Conservation (phyloP, 2,888 invertebrate species). For the Cryptocephalus primarius region DNA sequence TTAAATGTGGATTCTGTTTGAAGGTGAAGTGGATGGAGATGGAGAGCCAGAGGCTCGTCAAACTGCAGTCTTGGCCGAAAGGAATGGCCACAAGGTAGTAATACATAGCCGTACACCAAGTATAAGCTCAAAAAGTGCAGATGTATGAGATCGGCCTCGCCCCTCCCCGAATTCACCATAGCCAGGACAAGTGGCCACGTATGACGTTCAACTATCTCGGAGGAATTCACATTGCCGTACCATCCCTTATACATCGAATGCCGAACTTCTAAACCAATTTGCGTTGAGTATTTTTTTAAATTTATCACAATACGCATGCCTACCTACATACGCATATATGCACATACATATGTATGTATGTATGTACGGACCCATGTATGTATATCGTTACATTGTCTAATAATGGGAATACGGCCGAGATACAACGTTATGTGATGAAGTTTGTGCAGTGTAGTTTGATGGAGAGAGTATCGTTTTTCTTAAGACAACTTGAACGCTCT, state of each 20-base stretch:
- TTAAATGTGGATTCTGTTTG: no score
- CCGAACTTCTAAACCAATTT: constrained; percentile 12
- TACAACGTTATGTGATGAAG: constrained; percentile 27
- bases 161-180: constrained; percentile 48
- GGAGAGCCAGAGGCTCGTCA: constrained; percentile 42
- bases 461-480: constrained; percentile 35
- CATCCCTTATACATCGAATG: constrained; percentile 17
- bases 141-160: constrained; percentile 73
- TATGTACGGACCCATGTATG: background rate
- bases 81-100: constrained; percentile 84
- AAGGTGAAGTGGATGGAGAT: constrained; percentile 35
- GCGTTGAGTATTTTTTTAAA: constrained; percentile 7
- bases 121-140: constrained; percentile 70
- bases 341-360: no score
- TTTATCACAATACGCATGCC: background rate
- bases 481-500: constrained; percentile 26
- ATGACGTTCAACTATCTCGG: constrained; percentile 26
- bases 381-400: background rate
- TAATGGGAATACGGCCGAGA: constrained; percentile 25
- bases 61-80: constrained; percentile 77
- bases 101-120: constrained; percentile 80
- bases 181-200: constrained; percentile 24
- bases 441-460: constrained; percentile 39
- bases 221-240: constrained; percentile 8
- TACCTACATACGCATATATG: no score